Conservation (phyloP, 2,797 vertebrate genomes). For the Phaenicophaeus curvirostris region DNA sequence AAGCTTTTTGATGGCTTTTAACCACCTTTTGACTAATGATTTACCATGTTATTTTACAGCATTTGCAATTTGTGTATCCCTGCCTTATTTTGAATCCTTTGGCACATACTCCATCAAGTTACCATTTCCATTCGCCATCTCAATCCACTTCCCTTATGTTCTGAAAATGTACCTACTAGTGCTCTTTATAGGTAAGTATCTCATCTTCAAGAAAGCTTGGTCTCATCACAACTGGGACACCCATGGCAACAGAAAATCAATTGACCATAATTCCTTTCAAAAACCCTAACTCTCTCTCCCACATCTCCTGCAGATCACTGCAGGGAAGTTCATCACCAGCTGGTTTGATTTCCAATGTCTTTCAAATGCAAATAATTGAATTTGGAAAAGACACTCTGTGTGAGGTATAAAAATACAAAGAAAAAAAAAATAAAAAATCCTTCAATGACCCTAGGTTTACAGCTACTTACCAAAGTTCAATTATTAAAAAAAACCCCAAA, state of each 20-base stretch:
- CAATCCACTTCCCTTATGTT: constrained; percentile 76
- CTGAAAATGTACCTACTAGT: constrained; percentile 82
- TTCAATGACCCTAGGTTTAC: neutral
- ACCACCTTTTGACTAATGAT: neutral
- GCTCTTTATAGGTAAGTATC: constrained; percentile 84
- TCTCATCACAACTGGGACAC: neutral
- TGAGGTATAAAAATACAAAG: neutral
- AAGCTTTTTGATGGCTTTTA: neutral
- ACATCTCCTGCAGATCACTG: neutral
- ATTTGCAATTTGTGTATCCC: constrained; percentile 82
- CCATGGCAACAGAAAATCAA: neutral
- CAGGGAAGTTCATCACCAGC: neutral
- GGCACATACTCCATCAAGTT: constrained; percentile 74
- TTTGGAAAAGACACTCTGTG: neutral
- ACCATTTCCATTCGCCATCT: constrained; percentile 66
- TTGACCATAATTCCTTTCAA: neutral
- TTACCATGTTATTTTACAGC: constrained; percentile 72
- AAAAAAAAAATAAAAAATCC: neutral
- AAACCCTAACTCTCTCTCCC: neutral
- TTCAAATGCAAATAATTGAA: neutral
- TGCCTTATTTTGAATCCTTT: constrained; percentile 80
- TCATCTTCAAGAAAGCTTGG: neutral
- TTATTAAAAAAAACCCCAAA: neutral
- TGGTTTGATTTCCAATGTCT: neutral
- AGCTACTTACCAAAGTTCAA: neutral